Conservation (phyloP, 2,113 vertebrate genomes). For the Carollia perspicillata region DNA sequence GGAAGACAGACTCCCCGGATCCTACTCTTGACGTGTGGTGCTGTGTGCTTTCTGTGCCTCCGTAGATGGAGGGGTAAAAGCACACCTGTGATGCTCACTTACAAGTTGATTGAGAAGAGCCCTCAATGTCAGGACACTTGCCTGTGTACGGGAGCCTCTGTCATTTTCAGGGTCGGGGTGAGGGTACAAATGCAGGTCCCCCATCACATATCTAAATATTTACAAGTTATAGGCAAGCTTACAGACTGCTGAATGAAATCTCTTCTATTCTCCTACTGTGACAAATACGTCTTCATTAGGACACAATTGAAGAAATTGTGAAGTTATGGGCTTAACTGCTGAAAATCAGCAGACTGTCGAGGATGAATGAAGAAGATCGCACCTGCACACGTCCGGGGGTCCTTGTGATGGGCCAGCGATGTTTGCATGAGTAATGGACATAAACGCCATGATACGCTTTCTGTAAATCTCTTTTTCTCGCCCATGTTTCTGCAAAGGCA, state of each 20-base stretch:
- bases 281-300: not conserved
- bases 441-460: not conserved
- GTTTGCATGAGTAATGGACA: not conserved
- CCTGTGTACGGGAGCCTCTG: rapidly evolving
- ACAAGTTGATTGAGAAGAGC: not conserved
- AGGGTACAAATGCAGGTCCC: not conserved
- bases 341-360: not conserved
- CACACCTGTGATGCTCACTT: not conserved
- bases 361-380: not conserved
- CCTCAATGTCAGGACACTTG: not conserved
- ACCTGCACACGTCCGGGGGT: not conserved
- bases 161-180: not conserved
- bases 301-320: not conserved
- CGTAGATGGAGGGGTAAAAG: not conserved
- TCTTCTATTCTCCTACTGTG: not conserved
- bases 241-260: not conserved
- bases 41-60: not conserved
- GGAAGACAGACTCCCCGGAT: not conserved
- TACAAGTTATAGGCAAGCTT: not conserved
- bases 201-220: not conserved
- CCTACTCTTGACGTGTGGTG: not conserved
- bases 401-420: not conserved
- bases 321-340: not conserved
- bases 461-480: not conserved
- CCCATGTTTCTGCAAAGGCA: not conserved